A percentile compares a stretch with the other conserved stretches of the same genome.
Evolutionary conservation across 2,113 vertebrate species (phyloP).

Genomic region (Silurus meridionalis): DNA sequence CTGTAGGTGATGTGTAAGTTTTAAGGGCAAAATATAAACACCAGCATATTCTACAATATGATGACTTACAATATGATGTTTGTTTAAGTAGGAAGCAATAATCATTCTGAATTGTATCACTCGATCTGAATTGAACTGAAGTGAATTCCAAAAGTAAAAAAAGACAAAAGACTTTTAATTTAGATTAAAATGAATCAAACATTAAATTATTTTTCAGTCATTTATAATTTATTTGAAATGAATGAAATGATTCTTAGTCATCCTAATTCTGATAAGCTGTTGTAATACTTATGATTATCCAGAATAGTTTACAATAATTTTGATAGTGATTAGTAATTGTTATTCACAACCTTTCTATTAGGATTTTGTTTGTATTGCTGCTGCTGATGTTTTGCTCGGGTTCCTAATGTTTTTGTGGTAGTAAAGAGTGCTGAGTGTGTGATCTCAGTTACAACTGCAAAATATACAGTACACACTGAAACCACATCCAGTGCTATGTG

Average conservation of each 20-base stretch:
- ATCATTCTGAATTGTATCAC: no score
- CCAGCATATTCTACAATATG: no score
- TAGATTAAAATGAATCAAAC: background rate
- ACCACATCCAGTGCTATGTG: background rate
- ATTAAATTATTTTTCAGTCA: background rate
- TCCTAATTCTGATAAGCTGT: no score
- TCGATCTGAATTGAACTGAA: no score
- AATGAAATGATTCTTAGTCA: background rate
- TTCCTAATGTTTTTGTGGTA: background rate
- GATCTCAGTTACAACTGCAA: background rate
- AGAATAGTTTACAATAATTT: background rate
- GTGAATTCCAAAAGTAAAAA: no score
- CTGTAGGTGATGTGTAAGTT: no score
- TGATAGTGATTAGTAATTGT: background rate
- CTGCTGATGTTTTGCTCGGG: background rate
- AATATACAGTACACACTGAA: background rate
- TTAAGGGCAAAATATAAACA: no score
- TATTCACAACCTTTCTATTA: background rate
- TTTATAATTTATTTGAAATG: background rate
- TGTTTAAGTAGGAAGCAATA: no score
- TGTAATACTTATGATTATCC: no score
- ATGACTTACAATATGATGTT: no score
- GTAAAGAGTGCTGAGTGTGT: background rate
- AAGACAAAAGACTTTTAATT: no score
- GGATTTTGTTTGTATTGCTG: background rate